phyloP scores from a whole-genome alignment of 2,113 vertebrate genomes.

The Ramphastos sulfuratus region DNA sequence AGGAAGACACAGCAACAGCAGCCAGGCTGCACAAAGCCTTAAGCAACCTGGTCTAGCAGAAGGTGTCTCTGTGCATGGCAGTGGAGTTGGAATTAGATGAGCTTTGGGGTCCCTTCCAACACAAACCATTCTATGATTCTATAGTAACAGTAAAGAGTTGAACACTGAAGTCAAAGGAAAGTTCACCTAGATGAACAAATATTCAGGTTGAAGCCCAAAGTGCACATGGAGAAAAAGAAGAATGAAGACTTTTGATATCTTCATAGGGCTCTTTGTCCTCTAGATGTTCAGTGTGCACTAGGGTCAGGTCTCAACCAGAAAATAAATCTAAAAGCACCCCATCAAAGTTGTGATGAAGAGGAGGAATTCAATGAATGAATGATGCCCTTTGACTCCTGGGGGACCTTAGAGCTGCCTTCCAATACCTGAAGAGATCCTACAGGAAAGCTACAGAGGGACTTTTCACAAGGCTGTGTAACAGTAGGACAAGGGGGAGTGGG shows the following conservation, averaged over 20 bases:
- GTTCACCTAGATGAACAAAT: neutral
- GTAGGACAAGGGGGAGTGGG: too few relatives aligned
- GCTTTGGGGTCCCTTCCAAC: too few relatives aligned
- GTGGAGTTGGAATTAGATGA: too few relatives aligned
- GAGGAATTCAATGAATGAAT: neutral
- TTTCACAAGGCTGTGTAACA: too few relatives aligned
- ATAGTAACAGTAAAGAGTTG: neutral
- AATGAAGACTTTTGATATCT: neutral
- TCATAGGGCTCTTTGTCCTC: neutral
- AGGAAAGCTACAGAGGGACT: too few relatives aligned
- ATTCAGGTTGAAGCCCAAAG: neutral
- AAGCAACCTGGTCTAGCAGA: too few relatives aligned
- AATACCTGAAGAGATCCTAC: too few relatives aligned
- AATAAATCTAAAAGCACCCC: neutral
- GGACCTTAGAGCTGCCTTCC: too few relatives aligned
- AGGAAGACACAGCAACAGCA: neutral
- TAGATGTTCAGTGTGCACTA: accelerated
- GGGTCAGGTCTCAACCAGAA: neutral
- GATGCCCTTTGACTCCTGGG: too few relatives aligned
- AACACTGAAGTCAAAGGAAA: neutral
- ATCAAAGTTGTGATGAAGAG: neutral
- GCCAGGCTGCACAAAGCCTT: too few relatives aligned
- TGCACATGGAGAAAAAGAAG: neutral
- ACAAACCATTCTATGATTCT: too few relatives aligned
- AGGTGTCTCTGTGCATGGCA: too few relatives aligned